These are phyloP conservation scores for Isaurus tuberculatus DNA, from an alignment of 92 coral and sea anemone species.

Conservation along the genomic window DNA sequence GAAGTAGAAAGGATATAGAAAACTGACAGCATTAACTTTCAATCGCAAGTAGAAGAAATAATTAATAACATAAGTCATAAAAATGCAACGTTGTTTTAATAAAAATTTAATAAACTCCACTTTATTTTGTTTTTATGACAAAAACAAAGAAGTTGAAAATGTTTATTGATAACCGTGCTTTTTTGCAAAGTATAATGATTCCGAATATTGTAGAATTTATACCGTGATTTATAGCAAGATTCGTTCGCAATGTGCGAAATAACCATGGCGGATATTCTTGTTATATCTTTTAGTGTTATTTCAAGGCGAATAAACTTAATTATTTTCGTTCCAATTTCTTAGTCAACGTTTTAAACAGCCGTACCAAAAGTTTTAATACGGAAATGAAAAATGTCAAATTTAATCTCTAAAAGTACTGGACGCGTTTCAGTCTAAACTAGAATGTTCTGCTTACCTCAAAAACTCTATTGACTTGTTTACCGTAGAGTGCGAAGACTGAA, in stretches of 20 bases:
- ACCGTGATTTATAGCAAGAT: not conserved
- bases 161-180: not conserved
- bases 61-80: too few species aligned
- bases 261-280: constrained; percentile 7
- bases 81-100: too few species aligned
- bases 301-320: not conserved
- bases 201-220: not conserved
- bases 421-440: not conserved
- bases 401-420: not conserved
- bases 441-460: constrained; percentile 13
- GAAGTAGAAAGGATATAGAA: too few species aligned
- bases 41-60: too few species aligned
- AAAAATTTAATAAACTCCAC: too few species aligned
- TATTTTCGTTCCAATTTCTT: not conserved
- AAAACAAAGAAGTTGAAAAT: not conserved
- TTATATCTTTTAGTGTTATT: not conserved
- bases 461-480: constrained; percentile 1
- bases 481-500: not conserved
- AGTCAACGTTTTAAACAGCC: not conserved
- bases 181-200: too few species aligned
- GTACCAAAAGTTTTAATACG: not conserved
- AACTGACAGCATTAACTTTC: too few species aligned
- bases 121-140: too few species aligned
- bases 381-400: not conserved
- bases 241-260: not conserved